A percentile compares a stretch with the other conserved stretches of the same genome.
Evolutionary conservation across 2,797 vertebrate genomes (phyloP).

Genomic region (Sebastes kiyomatsui): DNA sequence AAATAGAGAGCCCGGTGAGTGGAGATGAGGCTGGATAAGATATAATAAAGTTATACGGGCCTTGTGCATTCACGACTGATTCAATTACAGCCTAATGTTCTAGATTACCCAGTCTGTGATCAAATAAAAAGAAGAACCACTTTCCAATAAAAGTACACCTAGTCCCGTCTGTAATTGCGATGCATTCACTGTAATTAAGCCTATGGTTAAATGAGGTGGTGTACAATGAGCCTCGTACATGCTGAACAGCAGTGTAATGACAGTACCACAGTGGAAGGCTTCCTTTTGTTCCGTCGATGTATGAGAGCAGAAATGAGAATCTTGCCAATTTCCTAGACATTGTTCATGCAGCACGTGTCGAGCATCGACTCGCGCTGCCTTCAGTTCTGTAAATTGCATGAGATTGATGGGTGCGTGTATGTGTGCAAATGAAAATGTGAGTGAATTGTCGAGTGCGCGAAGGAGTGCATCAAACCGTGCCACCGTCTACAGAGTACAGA

Average conservation of each 20-base stretch:
- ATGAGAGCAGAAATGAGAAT: conserved; percentile 24
- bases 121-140: conserved; percentile 53
- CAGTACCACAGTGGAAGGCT: not conserved
- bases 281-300: not conserved
- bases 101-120: conserved; percentile 51
- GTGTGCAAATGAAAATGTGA: conserved; percentile 20
- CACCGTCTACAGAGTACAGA: conserved; percentile 20
- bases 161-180: conserved; percentile 19
- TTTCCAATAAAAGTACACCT: conserved; percentile 42
- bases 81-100: conserved; percentile 60
- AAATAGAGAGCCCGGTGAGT: conserved; percentile 57
- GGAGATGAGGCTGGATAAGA: conserved; percentile 60
- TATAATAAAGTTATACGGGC: conserved; percentile 65
- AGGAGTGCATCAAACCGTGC: conserved; percentile 36
- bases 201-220: conserved; percentile 22
- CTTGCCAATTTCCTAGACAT: conserved; percentile 46
- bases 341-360: conserved; percentile 29
- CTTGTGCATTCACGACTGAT: conserved; percentile 49
- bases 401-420: conserved; percentile 1
- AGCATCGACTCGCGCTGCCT: not conserved
- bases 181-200: conserved; percentile 53
- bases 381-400: conserved; percentile 26
- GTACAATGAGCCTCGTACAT: conserved; percentile 23
- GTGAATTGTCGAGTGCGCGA: conserved; percentile 19
- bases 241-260: not conserved